Conservation (phyloP, 2,113 vertebrate genomes). For the Galeopterus variegatus region DNA sequence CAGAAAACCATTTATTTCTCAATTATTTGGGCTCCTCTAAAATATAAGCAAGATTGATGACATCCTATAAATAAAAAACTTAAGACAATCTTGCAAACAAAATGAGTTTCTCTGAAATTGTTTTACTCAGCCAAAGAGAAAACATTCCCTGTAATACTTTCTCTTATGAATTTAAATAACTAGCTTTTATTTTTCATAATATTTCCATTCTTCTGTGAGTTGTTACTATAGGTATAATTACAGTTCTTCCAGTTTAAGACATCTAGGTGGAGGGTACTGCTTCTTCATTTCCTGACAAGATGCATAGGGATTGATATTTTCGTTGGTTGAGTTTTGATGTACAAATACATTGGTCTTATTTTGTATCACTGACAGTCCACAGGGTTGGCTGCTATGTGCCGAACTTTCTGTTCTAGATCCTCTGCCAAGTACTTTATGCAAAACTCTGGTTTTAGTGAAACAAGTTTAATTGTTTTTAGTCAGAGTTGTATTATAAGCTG, state of each 20-base stretch:
- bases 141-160: slow-evolving; percentile 30
- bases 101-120: slow-evolving; percentile 60
- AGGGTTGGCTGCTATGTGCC: slow-evolving; percentile 86
- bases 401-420: slow-evolving; percentile 91
- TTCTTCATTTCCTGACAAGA: slow-evolving; percentile 87
- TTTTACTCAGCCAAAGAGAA: slow-evolving; percentile 57
- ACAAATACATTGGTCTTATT: slow-evolving; percentile 83
- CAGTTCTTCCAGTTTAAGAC: slow-evolving; percentile 34
- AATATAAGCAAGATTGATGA: slow-evolving; percentile 43
- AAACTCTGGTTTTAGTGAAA: slow-evolving; percentile 86
- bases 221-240: slow-evolving; percentile 27
- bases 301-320: slow-evolving; percentile 80
- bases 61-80: neutral
- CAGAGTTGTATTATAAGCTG: slow-evolving; percentile 81
- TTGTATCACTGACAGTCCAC: slow-evolving; percentile 87
- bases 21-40: slow-evolving; percentile 19
- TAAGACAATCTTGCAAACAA: slow-evolving; percentile 53
- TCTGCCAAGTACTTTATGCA: slow-evolving; percentile 89
- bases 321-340: slow-evolving; percentile 80
- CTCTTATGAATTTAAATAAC: slow-evolving; percentile 48
- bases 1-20: slow-evolving; percentile 51
- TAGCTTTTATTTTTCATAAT: slow-evolving; percentile 51
- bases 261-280: slow-evolving; percentile 81
- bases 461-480: slow-evolving; percentile 84
- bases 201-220: slow-evolving; percentile 20